Percentiles rank a stretch among this genome's conserved stretches.
These are phyloP conservation scores for Hypocryptadius cinnamomeus DNA, from an alignment of 2,113 vertebrate species.

Conservation along the genomic window DNA sequence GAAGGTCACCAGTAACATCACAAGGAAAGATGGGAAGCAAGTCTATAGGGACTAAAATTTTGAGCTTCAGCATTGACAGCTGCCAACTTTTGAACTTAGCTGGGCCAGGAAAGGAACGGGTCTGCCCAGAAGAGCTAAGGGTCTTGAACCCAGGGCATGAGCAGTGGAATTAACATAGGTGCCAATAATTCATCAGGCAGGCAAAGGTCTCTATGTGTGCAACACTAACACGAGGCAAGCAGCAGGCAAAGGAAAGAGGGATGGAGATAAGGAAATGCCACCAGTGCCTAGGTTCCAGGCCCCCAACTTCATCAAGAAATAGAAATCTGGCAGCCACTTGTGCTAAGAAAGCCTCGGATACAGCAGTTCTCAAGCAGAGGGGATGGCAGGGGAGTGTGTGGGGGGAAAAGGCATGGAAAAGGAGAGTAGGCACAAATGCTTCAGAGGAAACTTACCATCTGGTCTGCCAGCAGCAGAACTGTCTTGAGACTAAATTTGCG, in stretches of 20 bases:
- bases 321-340: background rate
- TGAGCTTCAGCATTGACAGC: background rate
- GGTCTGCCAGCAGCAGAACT: constrained; percentile 92
- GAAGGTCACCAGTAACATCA: background rate
- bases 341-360: background rate
- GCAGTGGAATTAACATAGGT: background rate
- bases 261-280: background rate
- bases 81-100: background rate
- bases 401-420: background rate
- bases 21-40: background rate
- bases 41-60: background rate
- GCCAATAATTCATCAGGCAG: background rate
- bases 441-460: constrained; percentile 81
- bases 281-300: background rate
- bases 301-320: background rate
- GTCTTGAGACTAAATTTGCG: constrained; percentile 98
- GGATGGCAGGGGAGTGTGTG: background rate
- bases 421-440: background rate
- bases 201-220: background rate
- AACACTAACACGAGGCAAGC: background rate
- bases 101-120: background rate
- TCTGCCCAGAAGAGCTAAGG: background rate
- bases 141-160: background rate
- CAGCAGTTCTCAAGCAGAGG: background rate
- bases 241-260: background rate